Evolutionary conservation across 2,797 vertebrate species (phyloP).

Genomic region (Hemibagrus guttatus): DNA sequence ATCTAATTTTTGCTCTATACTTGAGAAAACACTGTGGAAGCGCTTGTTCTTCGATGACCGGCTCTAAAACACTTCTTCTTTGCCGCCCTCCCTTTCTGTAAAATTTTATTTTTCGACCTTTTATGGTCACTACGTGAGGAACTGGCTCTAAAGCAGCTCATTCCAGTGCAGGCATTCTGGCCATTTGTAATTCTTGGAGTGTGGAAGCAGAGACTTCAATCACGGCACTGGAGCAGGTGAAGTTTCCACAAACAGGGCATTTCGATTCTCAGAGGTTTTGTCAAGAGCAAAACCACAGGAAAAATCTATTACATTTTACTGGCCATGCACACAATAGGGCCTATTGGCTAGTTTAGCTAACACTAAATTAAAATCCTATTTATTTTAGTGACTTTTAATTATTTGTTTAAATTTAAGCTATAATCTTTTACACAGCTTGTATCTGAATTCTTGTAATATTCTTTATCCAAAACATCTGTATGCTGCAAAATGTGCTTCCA

Average conservation of each 20-base stretch:
- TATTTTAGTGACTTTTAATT: not conserved
- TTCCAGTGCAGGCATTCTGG: constrained; percentile 53
- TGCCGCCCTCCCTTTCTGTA: constrained; percentile 34
- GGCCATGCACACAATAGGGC: not conserved
- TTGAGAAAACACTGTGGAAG: not conserved
- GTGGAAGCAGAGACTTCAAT: constrained; percentile 46
- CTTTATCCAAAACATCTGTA: too few species aligned
- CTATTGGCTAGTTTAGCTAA: not conserved
- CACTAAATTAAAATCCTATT: not conserved
- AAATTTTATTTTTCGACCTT: constrained; percentile 55
- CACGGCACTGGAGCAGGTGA: constrained; percentile 51
- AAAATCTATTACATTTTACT: constrained; percentile 1
- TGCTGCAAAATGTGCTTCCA: too few species aligned
- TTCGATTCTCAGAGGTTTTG: not conserved
- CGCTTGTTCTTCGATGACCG: not conserved
- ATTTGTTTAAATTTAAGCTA: not conserved
- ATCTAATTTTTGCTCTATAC: not conserved
- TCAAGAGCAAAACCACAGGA: constrained; percentile 38
- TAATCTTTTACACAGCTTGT: too few species aligned
- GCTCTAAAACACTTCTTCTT: constrained; percentile 32
- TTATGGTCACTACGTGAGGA: constrained; percentile 61
- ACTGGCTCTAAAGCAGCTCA: constrained; percentile 39
- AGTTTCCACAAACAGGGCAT: constrained; percentile 53
- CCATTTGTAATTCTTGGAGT: constrained; percentile 60
- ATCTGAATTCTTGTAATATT: too few species aligned